A percentile compares a stretch with the other conserved stretches of the same genome.
These are phyloP conservation scores for Leptinotarsa juncta DNA, from an alignment of 2,888 invertebrate species.

Conservation along the genomic window DNA sequence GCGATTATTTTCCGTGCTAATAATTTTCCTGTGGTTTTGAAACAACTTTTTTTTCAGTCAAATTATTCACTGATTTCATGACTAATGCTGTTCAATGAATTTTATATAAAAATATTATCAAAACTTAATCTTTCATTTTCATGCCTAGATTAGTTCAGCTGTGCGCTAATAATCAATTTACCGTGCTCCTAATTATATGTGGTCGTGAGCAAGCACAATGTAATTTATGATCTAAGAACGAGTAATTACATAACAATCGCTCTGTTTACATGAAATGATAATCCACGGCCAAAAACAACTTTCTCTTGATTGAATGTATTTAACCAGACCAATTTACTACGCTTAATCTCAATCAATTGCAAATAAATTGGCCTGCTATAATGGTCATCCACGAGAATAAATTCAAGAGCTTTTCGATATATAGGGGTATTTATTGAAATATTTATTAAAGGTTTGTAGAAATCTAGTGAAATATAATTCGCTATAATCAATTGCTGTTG, in stretches of 20 bases:
- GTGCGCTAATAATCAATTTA: slow-evolving; percentile 13
- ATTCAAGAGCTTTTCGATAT: background rate
- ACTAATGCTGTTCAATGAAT: background rate
- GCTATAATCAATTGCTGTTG: no score
- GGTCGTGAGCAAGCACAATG: background rate
- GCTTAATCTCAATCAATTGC: slow-evolving; percentile 4
- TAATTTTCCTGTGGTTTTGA: no score
- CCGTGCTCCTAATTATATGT: slow-evolving; percentile 18
- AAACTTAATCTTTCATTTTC: background rate
- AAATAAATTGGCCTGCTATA: background rate
- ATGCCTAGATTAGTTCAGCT: slow-evolving; percentile 5
- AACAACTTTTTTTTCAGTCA: no score
- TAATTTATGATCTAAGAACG: slow-evolving; percentile 23
- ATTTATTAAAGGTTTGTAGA: no score
- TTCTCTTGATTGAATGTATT: slow-evolving; percentile 18
- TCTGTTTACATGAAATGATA: slow-evolving; percentile 18
- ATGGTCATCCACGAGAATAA: background rate
- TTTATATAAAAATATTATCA: background rate
- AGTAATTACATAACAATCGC: slow-evolving; percentile 21
- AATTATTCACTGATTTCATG: background rate
- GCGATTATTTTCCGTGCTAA: no score
- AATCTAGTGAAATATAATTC: no score
- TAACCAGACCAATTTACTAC: slow-evolving; percentile 15
- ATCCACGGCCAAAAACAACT: slow-evolving; percentile 21
- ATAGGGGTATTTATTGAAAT: no score